phyloP scores from a whole-genome alignment of 2,797 vertebrate species.

The Onychomys arenicola region DNA sequence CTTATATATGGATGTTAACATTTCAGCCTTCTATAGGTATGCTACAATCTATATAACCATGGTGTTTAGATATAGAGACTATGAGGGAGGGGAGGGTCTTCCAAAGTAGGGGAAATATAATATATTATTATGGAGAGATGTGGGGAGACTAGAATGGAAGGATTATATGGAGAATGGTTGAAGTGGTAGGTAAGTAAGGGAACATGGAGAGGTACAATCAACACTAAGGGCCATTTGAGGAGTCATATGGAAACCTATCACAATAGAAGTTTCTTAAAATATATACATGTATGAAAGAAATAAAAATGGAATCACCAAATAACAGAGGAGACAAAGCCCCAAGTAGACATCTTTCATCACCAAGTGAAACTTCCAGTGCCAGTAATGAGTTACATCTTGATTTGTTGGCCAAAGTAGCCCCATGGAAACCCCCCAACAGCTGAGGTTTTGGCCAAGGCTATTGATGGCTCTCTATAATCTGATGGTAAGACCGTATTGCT shows the following conservation, averaged over 20 bases:
- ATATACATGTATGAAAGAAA: background rate
- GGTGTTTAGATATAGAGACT: background rate
- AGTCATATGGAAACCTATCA: background rate
- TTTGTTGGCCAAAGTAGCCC: background rate
- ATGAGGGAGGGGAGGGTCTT: no score
- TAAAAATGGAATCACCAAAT: background rate
- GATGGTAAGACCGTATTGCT: background rate
- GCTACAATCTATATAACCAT: background rate
- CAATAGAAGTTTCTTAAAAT: background rate
- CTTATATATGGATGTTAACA: background rate
- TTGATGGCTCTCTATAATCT: background rate
- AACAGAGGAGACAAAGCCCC: background rate
- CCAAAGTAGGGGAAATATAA: background rate
- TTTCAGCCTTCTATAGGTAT: background rate
- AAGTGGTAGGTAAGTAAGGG: background rate
- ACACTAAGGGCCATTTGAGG: background rate
- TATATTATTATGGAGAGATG: background rate
- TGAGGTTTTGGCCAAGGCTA: background rate
- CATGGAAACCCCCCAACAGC: background rate
- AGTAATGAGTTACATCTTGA: background rate
- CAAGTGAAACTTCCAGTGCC: background rate
- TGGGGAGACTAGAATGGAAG: background rate
- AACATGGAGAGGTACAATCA: background rate
- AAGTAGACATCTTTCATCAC: background rate
- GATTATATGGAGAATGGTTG: background rate